Evolutionary conservation across 2,113 vertebrate species (phyloP).

Genomic region (Hypocryptadius cinnamomeus): DNA sequence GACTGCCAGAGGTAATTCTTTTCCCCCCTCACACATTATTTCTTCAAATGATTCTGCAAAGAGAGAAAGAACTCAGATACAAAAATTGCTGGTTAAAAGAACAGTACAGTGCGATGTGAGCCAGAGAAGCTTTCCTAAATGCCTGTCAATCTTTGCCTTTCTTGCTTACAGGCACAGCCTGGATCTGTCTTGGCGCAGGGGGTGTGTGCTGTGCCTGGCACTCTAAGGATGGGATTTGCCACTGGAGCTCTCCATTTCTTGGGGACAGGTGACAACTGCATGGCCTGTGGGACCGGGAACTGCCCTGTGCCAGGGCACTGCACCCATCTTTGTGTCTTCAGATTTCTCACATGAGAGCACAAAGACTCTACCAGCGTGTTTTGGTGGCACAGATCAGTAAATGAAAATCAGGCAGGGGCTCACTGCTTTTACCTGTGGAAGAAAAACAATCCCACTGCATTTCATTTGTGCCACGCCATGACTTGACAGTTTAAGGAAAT

Average conservation of each 20-base stretch:
- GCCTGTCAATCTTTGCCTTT: not conserved
- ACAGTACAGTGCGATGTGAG: not conserved
- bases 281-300: fast-evolving
- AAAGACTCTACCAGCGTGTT: not conserved
- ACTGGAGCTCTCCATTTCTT: fast-evolving
- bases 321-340: fast-evolving
- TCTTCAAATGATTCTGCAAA: constrained; percentile 40
- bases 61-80: not conserved
- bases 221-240: not conserved
- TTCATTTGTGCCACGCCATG: not conserved
- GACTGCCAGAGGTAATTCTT: constrained; percentile 45
- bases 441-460: not conserved
- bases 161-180: not conserved
- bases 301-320: not conserved
- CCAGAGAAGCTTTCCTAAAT: not conserved
- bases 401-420: not conserved
- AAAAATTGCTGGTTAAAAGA: constrained; percentile 27
- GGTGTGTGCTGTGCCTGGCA: not conserved
- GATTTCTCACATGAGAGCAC: fast-evolving
- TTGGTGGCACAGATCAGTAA: not conserved
- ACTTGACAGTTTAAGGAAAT: constrained; percentile 54
- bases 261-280: fast-evolving
- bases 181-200: fast-evolving
- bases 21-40: not conserved
- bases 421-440: not conserved